Base-by-base conservation (phyloP, 2,888 invertebrate species). In the Diogma glabrata region DNA sequence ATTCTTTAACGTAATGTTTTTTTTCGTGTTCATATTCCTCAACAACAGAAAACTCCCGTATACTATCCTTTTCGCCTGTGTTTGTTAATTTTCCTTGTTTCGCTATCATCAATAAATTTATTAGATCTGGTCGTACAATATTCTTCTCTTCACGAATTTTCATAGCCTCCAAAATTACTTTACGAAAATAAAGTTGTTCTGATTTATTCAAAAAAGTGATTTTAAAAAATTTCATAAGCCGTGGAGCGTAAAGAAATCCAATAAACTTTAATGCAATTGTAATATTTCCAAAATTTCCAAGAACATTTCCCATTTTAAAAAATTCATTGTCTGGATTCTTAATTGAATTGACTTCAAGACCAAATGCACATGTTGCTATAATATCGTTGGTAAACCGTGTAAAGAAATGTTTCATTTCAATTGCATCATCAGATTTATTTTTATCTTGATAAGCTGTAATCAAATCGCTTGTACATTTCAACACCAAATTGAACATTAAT, bases 41-140 rank as follows among this genome's bases (percentile, higher is more conserved):
- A n/a, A n/a, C n/a, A n/a, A n/a, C n/a, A n/a, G n/a, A n/a, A n/a
- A n/a, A n/a, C n/a, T n/a, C n/a, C n/a, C n/a, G n/a, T n/a, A n/a
- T n/a, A n/a, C n/a, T n/a, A n/a, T n/a, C n/a, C n/a, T n/a, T n/a
- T n/a, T n/a, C n/a, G n/a, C n/a, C n/a, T n/a, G n/a, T n/a, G n/a
- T n/a, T n/a, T n/a, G n/a, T n/a, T n/a, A n/a, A n/a, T n/a, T n/a
- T n/a, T 5, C 71, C 62, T 61, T 71, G 65, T 50, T 71, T 67
- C 2, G 74, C 71, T 59, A 74, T 71, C 69, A 75, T 69, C 3
- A 78, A 61, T 50, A 77, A 64, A 54, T 78, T 70, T 23, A 78
- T 74, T 74, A 78, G 72, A 56, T 77, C 78, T 3, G 71, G 72
- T 4, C 77, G 66, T 2, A 70, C 51, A 16, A 76, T 73, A 14